Evolutionary conservation across 2,888 invertebrate genomes (phyloP), one percentile per base, ranked within the genome.

Genomic region (Crossocerus cetratus): DNA sequence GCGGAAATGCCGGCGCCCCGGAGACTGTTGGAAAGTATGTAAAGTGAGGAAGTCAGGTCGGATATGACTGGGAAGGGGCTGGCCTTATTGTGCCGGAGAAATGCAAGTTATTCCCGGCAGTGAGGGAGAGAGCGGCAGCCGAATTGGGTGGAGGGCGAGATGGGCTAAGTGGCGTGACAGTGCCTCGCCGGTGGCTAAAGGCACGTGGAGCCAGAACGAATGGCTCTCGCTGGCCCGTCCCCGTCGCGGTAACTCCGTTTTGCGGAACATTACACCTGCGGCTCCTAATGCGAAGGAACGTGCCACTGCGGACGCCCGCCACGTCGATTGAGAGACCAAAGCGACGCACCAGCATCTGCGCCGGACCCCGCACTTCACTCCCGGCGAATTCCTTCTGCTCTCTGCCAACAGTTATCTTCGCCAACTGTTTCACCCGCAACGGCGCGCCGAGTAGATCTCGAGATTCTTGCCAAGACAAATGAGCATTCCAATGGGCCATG

Each of bases 181-280:
- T 56, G 54, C 54, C 32, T 59, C 23, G 49, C 61, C 42, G 22
- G 32, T 32, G 32, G 63, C 64, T 44, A 72, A 69, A 68, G 64
- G 69, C 71, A 65, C 56, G 59, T 45, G 42, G 20, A 32, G 63
- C 53, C 54, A 45, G 56, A 66, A 65, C 54, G 58, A 54, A 21
- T n/a, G 20, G n/a, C 64, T 56, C 65, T 74, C 58, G 59, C 71
- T 69, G 65, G 65, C 60, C 55, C 49, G 22, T 32, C 61, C 21
- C 65, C 64, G 58, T 49, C 65, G 63, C 58, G 22, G 55, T 77
- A 69, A 77, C 69, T 74, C 64, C 62, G 71, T 77, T 76, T 77
- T 74, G 74, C 71, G 69, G 67, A 66, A 74, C 78, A 72, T 74
- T 74, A 77, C 77, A 65, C 69, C 66, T 65, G 77, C 56, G 69